Conservation (phyloP, 2,113 vertebrate species). For the Fulmarus glacialis region DNA sequence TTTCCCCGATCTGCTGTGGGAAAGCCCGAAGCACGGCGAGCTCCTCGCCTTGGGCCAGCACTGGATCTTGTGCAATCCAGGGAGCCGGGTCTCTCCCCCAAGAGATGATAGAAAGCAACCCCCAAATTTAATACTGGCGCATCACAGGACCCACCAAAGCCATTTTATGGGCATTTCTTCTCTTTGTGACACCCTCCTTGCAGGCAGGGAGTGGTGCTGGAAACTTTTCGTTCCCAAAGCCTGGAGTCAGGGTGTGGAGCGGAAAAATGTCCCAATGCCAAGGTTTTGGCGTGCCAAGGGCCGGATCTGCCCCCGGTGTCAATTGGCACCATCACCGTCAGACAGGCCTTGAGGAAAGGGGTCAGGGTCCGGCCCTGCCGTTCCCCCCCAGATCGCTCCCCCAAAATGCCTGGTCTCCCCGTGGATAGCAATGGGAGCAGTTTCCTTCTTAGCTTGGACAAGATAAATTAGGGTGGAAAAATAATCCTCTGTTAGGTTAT, state of each 20-base stretch:
- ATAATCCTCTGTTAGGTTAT: fast-evolving
- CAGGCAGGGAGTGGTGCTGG: not conserved
- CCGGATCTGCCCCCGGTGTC: not conserved
- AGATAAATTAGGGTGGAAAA: not conserved
- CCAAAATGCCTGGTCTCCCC: not conserved
- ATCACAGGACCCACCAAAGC: fast-evolving
- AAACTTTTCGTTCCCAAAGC: not conserved
- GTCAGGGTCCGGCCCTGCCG: fast-evolving
- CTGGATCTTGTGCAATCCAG: too few species aligned
- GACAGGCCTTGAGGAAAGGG: not conserved
- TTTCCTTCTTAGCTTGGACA: not conserved
- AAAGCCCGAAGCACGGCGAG: not conserved
- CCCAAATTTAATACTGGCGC: not conserved
- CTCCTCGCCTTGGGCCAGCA: fast-evolving
- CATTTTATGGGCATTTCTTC: fast-evolving
- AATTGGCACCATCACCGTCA: fast-evolving
- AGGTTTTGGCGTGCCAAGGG: not conserved
- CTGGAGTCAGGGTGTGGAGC: not conserved
- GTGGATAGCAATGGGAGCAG: not conserved
- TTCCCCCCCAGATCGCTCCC: not conserved
- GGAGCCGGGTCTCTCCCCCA: not conserved
- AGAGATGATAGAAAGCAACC: not conserved
- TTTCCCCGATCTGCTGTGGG: not conserved
- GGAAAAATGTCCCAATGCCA: not conserved
- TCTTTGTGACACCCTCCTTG: fast-evolving